These are phyloP conservation scores for Emys orbicularis DNA, from an alignment of 2,797 vertebrate genomes.

Conservation along the genomic window DNA sequence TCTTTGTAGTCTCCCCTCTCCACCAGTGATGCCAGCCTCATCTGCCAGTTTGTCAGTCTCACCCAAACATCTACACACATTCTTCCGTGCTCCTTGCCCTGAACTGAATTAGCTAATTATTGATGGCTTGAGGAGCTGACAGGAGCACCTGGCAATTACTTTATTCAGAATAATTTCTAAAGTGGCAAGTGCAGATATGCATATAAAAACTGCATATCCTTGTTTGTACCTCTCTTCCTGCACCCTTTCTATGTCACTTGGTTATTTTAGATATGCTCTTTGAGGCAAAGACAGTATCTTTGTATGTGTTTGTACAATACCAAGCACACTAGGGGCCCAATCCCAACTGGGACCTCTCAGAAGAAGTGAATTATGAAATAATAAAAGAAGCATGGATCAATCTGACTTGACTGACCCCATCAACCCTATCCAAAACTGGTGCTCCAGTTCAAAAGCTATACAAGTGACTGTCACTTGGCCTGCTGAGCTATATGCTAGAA, in stretches of 20 bases:
- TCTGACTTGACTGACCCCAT: neutral
- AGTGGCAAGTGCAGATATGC: neutral
- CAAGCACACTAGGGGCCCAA: neutral
- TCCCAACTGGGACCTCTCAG: neutral
- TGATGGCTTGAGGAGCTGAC: neutral
- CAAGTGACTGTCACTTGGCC: too few relatives aligned
- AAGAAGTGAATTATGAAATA: neutral
- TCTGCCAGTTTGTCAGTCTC: neutral
- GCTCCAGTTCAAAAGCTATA: neutral
- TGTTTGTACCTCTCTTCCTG: neutral
- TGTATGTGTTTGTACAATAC: neutral
- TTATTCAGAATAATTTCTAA: neutral
- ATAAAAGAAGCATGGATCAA: neutral
- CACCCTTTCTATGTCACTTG: neutral
- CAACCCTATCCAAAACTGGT: neutral
- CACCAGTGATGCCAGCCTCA: neutral
- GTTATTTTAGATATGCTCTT: neutral
- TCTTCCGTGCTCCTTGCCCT: neutral
- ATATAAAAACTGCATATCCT: neutral
- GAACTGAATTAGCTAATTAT: neutral
- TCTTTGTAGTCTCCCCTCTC: neutral
- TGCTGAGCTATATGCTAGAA: too few relatives aligned
- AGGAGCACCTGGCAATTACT: neutral
- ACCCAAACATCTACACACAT: neutral
- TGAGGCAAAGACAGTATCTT: neutral